These are phyloP conservation scores for Azorinus chamasolen DNA, from an alignment of 2,888 invertebrate species.

Conservation along the genomic window DNA sequence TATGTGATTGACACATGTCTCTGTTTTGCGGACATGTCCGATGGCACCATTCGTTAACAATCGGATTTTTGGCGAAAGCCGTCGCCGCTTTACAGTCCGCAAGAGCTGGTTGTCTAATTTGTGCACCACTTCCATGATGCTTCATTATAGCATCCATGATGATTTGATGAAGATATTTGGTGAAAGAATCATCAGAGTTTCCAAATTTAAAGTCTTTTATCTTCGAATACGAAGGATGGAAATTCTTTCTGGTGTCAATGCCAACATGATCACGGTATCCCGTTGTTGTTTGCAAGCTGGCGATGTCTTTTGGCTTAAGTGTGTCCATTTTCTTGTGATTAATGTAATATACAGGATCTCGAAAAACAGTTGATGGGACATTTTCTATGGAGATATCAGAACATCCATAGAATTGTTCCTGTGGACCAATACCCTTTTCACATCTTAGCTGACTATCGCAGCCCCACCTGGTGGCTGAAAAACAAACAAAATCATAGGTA, in stretches of 20 bases:
- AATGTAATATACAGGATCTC: conserved; percentile 10
- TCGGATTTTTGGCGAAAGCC: conserved; percentile 35
- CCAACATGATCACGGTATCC: no score
- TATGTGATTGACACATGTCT: conserved; percentile 14
- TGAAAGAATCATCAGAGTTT: neutral
- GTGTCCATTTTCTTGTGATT: no score
- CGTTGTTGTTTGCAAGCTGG: no score
- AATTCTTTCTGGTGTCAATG: no score
- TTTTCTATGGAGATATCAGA: conserved; percentile 60
- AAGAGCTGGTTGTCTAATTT: neutral
- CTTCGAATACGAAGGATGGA: no score
- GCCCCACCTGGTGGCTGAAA: conserved; percentile 66
- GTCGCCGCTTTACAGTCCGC: conserved; percentile 6
- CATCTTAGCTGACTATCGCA: conserved; percentile 51
- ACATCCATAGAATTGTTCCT: conserved; percentile 70
- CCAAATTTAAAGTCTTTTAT: no score
- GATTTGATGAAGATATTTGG: neutral
- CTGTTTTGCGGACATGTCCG: conserved; percentile 14
- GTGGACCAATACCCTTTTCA: conserved; percentile 63
- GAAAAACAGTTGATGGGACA: conserved; percentile 13
- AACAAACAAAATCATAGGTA: neutral
- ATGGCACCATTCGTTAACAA: conserved; percentile 45
- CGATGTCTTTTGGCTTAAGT: no score
- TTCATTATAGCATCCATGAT: neutral
- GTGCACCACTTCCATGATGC: neutral